These are phyloP conservation scores for Cnemophilus loriae DNA, from an alignment of 2,113 vertebrate genomes.

Conservation along the genomic window DNA sequence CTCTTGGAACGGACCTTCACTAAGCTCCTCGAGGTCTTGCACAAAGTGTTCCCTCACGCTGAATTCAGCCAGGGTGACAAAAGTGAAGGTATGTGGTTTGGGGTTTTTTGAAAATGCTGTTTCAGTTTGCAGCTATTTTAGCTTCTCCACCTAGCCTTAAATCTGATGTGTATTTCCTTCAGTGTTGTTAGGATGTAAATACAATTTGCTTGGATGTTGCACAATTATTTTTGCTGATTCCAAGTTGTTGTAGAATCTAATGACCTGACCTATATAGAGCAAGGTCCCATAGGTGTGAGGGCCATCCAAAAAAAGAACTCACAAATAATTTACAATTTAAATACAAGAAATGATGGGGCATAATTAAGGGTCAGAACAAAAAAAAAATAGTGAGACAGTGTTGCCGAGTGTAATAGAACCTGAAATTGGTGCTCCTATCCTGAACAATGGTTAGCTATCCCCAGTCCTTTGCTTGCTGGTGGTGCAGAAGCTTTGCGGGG, in stretches of 20 bases:
- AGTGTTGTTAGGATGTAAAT: not conserved
- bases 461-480: not conserved
- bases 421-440: not conserved
- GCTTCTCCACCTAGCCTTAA: not conserved
- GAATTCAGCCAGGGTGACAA: slow-evolving; percentile 85
- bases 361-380: not conserved
- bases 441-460: not conserved
- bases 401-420: not conserved
- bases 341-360: not conserved
- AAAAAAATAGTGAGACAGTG: not conserved
- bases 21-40: slow-evolving; percentile 80
- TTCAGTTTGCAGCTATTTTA: not conserved
- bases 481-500: not conserved
- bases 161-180: not conserved
- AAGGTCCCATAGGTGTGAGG: not conserved
- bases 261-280: not conserved
- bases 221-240: not conserved
- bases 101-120: not conserved
- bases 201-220: not conserved
- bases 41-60: slow-evolving; percentile 94
- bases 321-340: not conserved
- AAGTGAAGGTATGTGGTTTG: slow-evolving; percentile 77
- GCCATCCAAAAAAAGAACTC: not conserved
- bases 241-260: not conserved
- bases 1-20: slow-evolving; percentile 83